These are phyloP conservation scores for Aphrophora alni DNA, from an alignment of 2,888 invertebrate genomes.

Conservation along the genomic window DNA sequence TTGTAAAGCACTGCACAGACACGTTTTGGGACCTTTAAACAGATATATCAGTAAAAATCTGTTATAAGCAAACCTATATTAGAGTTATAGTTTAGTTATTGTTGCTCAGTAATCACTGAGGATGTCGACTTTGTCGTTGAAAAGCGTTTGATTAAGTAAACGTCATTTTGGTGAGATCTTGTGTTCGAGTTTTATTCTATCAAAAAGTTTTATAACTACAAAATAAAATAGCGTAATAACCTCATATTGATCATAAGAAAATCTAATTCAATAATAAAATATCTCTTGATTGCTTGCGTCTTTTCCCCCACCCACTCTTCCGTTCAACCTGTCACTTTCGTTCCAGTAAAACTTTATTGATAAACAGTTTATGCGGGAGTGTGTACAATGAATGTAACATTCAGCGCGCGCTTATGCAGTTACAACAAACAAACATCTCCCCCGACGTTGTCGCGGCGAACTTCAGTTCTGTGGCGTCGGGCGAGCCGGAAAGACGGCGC, in stretches of 20 bases:
- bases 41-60: too few relatives aligned
- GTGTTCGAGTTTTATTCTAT: too few relatives aligned
- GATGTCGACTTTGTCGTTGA: too few relatives aligned
- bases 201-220: too few relatives aligned
- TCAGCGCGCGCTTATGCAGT: background rate
- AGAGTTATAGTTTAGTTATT: too few relatives aligned
- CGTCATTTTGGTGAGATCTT: too few relatives aligned
- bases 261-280: background rate
- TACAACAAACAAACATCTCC: background rate
- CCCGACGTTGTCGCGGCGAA: slow-evolving; percentile 29
- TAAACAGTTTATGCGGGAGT: background rate
- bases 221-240: background rate
- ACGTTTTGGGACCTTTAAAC: too few relatives aligned
- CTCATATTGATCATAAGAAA: background rate
- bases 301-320: background rate
- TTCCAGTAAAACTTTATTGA: background rate
- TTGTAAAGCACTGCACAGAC: too few relatives aligned
- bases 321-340: background rate
- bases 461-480: slow-evolving; percentile 39
- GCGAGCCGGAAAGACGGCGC: slow-evolving; percentile 31
- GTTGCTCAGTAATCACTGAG: too few relatives aligned
- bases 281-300: background rate
- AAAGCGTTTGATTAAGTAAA: too few relatives aligned
- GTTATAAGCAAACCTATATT: too few relatives aligned
- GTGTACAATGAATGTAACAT: background rate